Percentiles rank a stretch among this genome's conserved stretches.
These are phyloP conservation scores for Polia nebulosa DNA, from an alignment of 2,888 invertebrate species.

Conservation along the genomic window DNA sequence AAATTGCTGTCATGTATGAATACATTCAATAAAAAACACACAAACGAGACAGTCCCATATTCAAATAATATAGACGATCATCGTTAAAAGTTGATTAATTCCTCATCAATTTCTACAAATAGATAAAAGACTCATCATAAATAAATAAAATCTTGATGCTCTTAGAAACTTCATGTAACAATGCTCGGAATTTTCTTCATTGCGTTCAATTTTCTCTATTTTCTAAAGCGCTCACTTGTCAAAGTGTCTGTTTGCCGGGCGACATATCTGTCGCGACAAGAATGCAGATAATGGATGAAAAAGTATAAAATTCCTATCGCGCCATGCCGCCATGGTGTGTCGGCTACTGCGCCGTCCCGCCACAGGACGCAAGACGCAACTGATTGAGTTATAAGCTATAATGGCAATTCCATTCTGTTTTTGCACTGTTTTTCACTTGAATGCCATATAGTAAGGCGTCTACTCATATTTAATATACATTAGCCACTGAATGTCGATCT, in stretches of 20 bases:
- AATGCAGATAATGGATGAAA: constrained; percentile 86
- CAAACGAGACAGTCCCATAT: background rate
- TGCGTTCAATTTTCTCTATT: constrained; percentile 77
- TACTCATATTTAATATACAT: constrained; percentile 89
- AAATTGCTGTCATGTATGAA: no score
- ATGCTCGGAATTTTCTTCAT: constrained; percentile 80
- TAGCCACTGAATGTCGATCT: constrained; percentile 81
- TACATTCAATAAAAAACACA: no score
- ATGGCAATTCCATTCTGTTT: constrained; percentile 88
- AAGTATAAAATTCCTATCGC: constrained; percentile 88
- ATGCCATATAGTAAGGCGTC: constrained; percentile 76
- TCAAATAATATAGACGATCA: background rate
- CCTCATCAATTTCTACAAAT: background rate
- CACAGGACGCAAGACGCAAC: constrained; percentile 75
- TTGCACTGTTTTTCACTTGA: constrained; percentile 88
- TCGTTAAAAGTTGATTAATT: background rate
- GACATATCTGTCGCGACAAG: constrained; percentile 78
- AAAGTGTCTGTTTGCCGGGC: constrained; percentile 74
- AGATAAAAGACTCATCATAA: background rate
- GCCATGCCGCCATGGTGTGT: constrained; percentile 59
- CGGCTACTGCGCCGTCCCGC: constrained; percentile 58
- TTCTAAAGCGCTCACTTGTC: constrained; percentile 77
- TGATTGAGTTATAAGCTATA: constrained; percentile 91
- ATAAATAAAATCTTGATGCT: constrained; percentile 29
- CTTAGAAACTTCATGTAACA: constrained; percentile 68